Conservation (phyloP, 2,797 vertebrate genomes). For the Melanotaenia pygmaea region DNA sequence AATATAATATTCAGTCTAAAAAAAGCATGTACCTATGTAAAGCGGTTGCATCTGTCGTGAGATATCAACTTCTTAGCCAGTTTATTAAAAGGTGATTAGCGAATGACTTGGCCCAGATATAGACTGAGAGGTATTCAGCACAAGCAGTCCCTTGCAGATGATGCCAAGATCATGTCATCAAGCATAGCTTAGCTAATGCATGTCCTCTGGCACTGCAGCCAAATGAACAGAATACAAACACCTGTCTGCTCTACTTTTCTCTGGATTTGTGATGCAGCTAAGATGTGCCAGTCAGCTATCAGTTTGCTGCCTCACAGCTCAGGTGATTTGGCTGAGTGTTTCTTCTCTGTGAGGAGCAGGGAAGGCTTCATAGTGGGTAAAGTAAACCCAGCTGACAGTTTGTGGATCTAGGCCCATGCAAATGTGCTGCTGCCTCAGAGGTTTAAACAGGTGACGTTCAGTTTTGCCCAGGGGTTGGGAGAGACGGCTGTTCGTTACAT, state of each 20-base stretch:
- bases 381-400: slow-evolving; percentile 68
- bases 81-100: slow-evolving; percentile 62
- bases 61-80: slow-evolving; percentile 43
- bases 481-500: slow-evolving; percentile 55
- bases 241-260: slow-evolving; percentile 64
- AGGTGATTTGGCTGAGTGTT: slow-evolving; percentile 45
- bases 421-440: slow-evolving; percentile 63
- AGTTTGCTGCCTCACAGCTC: slow-evolving; percentile 31
- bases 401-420: slow-evolving; percentile 77
- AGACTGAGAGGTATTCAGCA: slow-evolving; percentile 37
- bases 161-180: slow-evolving; percentile 76
- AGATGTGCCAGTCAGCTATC: slow-evolving; percentile 62
- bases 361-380: slow-evolving; percentile 35
- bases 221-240: slow-evolving; percentile 60
- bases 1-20: slow-evolving; percentile 13
- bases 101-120: slow-evolving; percentile 53
- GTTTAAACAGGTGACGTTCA: slow-evolving; percentile 64
- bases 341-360: slow-evolving; percentile 19
- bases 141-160: slow-evolving; percentile 57
- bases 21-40: slow-evolving; percentile 22
- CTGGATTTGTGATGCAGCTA: slow-evolving; percentile 42
- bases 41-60: slow-evolving; percentile 50
- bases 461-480: slow-evolving; percentile 68
- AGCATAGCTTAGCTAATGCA: slow-evolving; percentile 61
- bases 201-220: slow-evolving; percentile 58